A percentile compares a stretch with the other conserved stretches of the same genome.
These are phyloP conservation scores for Lagorchestes hirsutus DNA, from an alignment of 2,797 vertebrate genomes.

Conservation along the genomic window DNA sequence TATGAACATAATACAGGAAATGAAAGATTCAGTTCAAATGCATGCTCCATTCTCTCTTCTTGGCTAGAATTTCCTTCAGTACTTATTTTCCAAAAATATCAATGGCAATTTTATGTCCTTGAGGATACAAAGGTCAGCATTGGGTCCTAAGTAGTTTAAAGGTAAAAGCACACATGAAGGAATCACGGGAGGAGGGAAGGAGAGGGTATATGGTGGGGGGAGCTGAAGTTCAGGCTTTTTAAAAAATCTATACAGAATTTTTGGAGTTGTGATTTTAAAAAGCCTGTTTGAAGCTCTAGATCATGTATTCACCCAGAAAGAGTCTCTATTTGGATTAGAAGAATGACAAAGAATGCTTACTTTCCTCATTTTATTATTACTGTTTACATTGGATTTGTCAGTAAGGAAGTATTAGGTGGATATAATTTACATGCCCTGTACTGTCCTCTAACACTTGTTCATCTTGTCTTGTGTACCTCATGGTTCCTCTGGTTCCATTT, in stretches of 20 bases:
- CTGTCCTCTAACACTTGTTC: not conserved
- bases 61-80: not conserved
- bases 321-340: not conserved
- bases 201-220: not conserved
- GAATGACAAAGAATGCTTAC: not conserved
- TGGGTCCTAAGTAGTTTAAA: slow-evolving; percentile 16
- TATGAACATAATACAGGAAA: slow-evolving; percentile 34
- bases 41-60: not conserved
- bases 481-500: not conserved
- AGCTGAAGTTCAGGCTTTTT: not conserved
- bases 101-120: not conserved
- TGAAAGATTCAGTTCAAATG: not conserved
- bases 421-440: not conserved
- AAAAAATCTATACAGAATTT: not conserved
- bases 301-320: slow-evolving; percentile 3
- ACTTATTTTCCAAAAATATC: not conserved
- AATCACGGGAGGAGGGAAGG: not conserved
- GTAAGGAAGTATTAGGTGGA: not conserved
- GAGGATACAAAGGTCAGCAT: not conserved
- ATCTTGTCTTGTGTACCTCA: not conserved
- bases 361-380: not conserved
- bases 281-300: not conserved
- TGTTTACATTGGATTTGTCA: not conserved
- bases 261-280: slow-evolving; percentile 17
- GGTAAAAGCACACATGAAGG: slow-evolving; percentile 1